Percentiles rank a stretch among this genome's conserved stretches.
These are phyloP conservation scores for Pomacea canaliculata DNA, from an alignment of 2,888 invertebrate genomes.

Conservation along the genomic window DNA sequence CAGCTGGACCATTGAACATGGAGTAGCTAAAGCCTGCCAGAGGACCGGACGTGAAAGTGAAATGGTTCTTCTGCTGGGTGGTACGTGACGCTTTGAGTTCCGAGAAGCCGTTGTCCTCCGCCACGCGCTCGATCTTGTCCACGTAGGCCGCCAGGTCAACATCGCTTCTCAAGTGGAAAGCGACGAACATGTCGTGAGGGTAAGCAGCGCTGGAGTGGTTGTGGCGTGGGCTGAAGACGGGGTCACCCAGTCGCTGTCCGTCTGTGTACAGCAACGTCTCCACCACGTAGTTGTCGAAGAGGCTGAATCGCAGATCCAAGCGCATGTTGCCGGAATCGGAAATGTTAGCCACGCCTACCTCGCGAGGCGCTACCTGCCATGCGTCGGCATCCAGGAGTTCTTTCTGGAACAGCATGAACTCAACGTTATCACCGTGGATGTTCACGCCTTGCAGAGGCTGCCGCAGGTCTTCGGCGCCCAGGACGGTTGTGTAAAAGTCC, in stretches of 20 bases:
- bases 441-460: conserved; percentile 9
- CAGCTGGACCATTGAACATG: conserved; percentile 15
- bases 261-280: conserved; percentile 20
- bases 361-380: not conserved
- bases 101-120: conserved; percentile 3
- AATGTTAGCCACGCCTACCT: conserved; percentile 8
- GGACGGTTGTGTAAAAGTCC: conserved; percentile 11
- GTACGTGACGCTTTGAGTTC: not conserved
- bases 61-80: not conserved
- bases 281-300: conserved; percentile 25
- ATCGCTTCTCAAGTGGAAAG: conserved; percentile 4
- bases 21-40: conserved; percentile 10
- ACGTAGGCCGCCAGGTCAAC: conserved; percentile 1
- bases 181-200: conserved; percentile 16
- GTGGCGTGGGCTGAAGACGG: conserved; percentile 16
- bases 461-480: conserved; percentile 7
- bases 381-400: conserved; percentile 18
- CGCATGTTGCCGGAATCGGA: conserved; percentile 3
- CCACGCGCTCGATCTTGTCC: not conserved
- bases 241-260: conserved; percentile 3
- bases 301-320: conserved; percentile 9
- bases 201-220: conserved; percentile 19
- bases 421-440: conserved; percentile 10
- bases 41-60: conserved; percentile 1
- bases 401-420: conserved; percentile 21